Evolutionary conservation across 64 coral and sea anemone species (phyloP).

Genomic region (Actinia tenebrosa): DNA sequence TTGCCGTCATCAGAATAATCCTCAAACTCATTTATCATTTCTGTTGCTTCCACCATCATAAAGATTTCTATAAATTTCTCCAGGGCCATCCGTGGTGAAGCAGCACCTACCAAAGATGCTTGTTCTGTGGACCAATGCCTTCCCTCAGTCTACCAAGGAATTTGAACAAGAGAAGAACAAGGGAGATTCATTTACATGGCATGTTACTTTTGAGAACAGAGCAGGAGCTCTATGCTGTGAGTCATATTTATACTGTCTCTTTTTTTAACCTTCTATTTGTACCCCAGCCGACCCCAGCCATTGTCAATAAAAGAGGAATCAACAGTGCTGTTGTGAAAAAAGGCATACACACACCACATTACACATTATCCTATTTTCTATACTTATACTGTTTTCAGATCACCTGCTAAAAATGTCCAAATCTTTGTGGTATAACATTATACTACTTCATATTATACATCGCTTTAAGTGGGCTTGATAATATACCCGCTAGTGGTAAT

Average conservation of each 20-base stretch:
- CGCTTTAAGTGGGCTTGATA: too few relatives aligned
- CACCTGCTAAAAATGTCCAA: not conserved
- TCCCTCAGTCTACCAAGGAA: conserved; percentile 80
- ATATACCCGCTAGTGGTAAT: too few relatives aligned
- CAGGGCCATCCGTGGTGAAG: conserved; percentile 90
- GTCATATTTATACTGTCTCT: not conserved
- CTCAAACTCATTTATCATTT: not conserved
- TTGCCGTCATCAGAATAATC: not conserved
- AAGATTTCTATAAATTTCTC: not conserved
- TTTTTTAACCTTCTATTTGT: not conserved
- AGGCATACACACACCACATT: too few relatives aligned
- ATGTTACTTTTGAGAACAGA: conserved; percentile 91
- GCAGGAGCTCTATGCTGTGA: conserved; percentile 92
- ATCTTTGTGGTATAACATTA: too few relatives aligned
- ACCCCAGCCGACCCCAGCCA: not conserved
- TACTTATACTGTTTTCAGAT: not conserved
- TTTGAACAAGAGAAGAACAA: conserved; percentile 92
- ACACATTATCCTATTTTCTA: not conserved
- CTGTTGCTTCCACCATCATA: not conserved
- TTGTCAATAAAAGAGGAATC: too few relatives aligned
- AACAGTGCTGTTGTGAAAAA: too few relatives aligned
- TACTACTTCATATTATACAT: too few relatives aligned
- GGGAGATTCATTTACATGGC: conserved; percentile 97
- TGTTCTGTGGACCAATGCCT: conserved; percentile 83
- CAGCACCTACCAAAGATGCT: conserved; percentile 84